Base-by-base conservation (phyloP, 2,797 vertebrate genomes). In the Oreonectes daqikongensis region DNA sequence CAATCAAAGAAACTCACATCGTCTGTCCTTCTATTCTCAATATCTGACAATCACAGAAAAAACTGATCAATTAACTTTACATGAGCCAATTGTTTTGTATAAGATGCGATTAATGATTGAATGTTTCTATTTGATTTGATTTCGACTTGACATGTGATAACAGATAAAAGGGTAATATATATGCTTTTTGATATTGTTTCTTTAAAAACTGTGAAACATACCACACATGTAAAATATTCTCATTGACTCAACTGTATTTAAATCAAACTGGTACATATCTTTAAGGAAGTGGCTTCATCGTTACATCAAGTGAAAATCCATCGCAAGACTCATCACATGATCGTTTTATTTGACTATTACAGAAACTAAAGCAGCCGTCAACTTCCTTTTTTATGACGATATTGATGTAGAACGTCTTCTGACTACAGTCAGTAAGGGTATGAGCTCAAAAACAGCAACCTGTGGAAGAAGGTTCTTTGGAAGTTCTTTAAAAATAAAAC, bases 131-230 rank as follows among this genome's bases (percentile, higher is more conserved):
- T 93, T 91, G 93, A 94, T 95, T 95, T 93, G 90, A 94, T 94
- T 95, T 94, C 93, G 94, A 92, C 91, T 92, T 91, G 93, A 92
- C 93, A 93, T 93, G 89, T 94, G 92, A 92, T 92, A 91, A 93
- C 94, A 94, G 90, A 94, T 91, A 92, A 84, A 94, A 83, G 77
- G 91, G 91, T 94, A 94, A 95, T 95, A 94, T 95, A 94, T 94
- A 94, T 95, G 91, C 92, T 94, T 95, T 95, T 95, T 79, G 67
- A 94, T 93, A 94, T 94, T 91, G 94, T 95, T 95, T 95, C 94
- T 95, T 93, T 95, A 95, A 94, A 94, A 94, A 95, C 93, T 94
- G 94, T 95, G 94, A 93, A 93, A 82, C 88, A 85, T 90, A 90
- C 86, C 87, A 71, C 79, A 81, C 83, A 75, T 84, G 85, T 88